Evolutionary conservation across 1,140 invertebrate species (phyloP), one percentile per base, ranked within the genome.

Genomic region (Drosophila rufa): DNA sequence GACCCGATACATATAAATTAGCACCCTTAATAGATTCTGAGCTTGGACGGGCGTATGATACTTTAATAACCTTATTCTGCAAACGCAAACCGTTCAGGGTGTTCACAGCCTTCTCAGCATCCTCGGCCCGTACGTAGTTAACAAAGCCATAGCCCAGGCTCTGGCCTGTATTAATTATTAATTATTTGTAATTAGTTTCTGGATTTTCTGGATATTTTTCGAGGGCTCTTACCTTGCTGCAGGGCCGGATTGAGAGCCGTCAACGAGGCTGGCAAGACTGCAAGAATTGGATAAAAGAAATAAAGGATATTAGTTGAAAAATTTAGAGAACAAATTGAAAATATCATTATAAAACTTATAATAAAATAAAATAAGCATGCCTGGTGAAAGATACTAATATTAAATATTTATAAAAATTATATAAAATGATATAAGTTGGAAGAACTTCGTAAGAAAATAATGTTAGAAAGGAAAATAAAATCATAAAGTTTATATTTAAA

Each of bases 51-150:
- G 97, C 97, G 93, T 96, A 97, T 82, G 97, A 98, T 78, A 98
- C 97, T 96, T 98, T 98, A 83, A 98, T 97, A 64, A 96, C 97
- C 94, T 98, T 98, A 94, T 98, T 98, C 93, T 98, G 97, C 76
- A 98, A 94, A 83, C 96, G 94, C 73, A 98, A 94, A 61, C 97
- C 97, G 94, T 98, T 97, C 57, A 98, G 94, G 66, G 96, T 96
- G 92, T 96, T 96, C 66, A 98, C 97, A 53, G 97, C 97, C 93
- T 97, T 96, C 77, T 97, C 96, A 46, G 97, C 97, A 94, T 98
- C 97, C 93, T 97, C 96, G 46, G 95, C 93, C 75, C 95, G 94
- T 83, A 96, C 95, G 93, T 97, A 98, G 94, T 98, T 98, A 62
- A 98, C 97, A 93, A 98, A 98, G 56, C 97, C 97, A 94, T 98